Evolutionary conservation across 2,888 invertebrate species (phyloP).

Genomic region (Aphodius sticticus): DNA sequence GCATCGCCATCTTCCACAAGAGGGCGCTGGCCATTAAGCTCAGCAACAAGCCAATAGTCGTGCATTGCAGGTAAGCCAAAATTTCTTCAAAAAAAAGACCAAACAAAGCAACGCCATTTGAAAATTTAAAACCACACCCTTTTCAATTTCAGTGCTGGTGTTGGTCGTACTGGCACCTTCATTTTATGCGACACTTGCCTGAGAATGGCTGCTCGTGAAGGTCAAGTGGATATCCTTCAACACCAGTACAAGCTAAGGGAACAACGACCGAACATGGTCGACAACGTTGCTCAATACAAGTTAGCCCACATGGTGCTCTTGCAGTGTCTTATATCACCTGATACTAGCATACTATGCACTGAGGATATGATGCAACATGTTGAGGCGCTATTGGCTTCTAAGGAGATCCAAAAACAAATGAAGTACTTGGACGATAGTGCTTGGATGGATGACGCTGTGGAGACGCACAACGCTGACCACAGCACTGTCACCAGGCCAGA

Average conservation of each 20-base stretch:
- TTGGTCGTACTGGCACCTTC: conserved; percentile 69
- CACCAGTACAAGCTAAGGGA: conserved; percentile 52
- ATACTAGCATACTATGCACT: conserved; percentile 54
- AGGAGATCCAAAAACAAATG: conserved; percentile 52
- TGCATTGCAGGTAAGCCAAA: conserved; percentile 62
- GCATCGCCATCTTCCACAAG: conserved; percentile 40
- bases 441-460: conserved; percentile 60
- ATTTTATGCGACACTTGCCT: conserved; percentile 66
- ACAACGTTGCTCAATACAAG: conserved; percentile 60
- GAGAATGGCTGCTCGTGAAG: conserved; percentile 60
- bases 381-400: conserved; percentile 46
- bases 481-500: conserved; percentile 39
- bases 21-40: conserved; percentile 54
- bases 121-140: not conserved
- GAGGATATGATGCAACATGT: conserved; percentile 47
- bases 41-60: conserved; percentile 55
- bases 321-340: conserved; percentile 56
- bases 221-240: conserved; percentile 52
- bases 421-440: conserved; percentile 53
- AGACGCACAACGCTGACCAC: conserved; percentile 40
- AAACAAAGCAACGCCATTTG: not conserved
- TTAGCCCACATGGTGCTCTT: conserved; percentile 60
- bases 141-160: conserved; percentile 64
- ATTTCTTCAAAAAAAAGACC: not conserved
- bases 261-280: conserved; percentile 58